A percentile compares a stretch with the other conserved stretches of the same genome.
phyloP scores from a whole-genome alignment of 2,797 vertebrate species.

The Mareca penelope region DNA sequence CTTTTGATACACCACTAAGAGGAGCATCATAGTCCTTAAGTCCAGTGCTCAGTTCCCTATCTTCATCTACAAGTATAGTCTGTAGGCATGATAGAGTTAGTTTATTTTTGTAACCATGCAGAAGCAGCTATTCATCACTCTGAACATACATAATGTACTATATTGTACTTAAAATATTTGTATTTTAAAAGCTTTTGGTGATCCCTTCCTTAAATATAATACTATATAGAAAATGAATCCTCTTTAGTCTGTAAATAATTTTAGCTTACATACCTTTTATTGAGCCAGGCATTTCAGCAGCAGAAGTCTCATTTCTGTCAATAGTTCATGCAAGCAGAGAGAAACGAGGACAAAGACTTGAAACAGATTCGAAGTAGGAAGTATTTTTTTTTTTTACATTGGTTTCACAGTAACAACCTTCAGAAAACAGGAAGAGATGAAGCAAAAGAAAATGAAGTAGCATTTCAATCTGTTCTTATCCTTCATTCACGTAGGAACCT shows the following conservation, averaged over 20 bases:
- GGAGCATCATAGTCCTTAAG: background rate
- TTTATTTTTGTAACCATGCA: background rate
- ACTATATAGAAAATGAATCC: background rate
- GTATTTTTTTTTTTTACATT: constrained; percentile 47
- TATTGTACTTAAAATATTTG: background rate
- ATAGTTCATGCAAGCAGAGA: constrained; percentile 12
- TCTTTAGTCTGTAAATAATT: constrained; percentile 1
- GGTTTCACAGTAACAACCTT: constrained; percentile 57
- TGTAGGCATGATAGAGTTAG: background rate
- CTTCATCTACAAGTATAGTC: background rate
- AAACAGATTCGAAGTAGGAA: constrained; percentile 72
- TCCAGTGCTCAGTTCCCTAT: background rate
- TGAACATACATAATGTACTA: background rate
- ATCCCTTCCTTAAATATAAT: background rate
- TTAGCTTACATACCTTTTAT: constrained; percentile 15
- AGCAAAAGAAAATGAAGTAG: constrained; percentile 33
- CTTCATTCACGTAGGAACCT: background rate
- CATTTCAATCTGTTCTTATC: background rate
- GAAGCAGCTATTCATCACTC: background rate
- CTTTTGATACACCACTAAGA: background rate
- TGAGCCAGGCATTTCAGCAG: background rate
- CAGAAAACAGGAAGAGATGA: constrained; percentile 78
- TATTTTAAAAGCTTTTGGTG: background rate
- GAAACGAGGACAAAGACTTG: constrained; percentile 42
- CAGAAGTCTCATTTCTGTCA: constrained; percentile 38